Base-by-base conservation (phyloP, 2,888 invertebrate species). In the Cataglyphis altisquamis region DNA sequence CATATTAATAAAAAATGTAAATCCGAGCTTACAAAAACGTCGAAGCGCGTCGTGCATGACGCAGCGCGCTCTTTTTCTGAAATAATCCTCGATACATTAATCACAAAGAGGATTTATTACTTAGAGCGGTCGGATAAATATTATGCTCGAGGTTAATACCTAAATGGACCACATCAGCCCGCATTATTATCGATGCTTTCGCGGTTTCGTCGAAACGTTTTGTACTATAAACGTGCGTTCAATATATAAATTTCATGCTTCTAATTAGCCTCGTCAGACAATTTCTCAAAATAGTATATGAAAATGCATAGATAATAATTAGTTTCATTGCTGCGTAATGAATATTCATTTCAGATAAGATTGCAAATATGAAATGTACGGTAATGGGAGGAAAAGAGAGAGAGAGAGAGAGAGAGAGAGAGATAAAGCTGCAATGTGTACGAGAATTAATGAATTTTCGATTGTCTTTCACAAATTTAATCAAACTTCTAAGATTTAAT, bases 111-210 rank as follows among this genome's bases (percentile, higher is more conserved):
- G 82, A 86, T 84, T 84, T 86, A 87, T 86, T 82, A 77, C 81
- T 82, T 82, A 82, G 78, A 78, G 85, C 74, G 36, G 63, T 81
- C 64, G 67, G 87, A 87, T 87, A 87, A 87, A 83, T 81, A 77
- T 86, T 83, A 83, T 82, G 78, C 64, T 52, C 80, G 74, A 80
- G 70, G 83, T 83, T 85, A 85, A 85, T 85, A 80, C 80, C 80
- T 85, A 85, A 83, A 85, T 80, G 83, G 83, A 83, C 83, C 85
- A 52, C 52, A 80, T 83, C 83, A 80, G 39, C 78, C 57, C 70
- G 80, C 77, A 84, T 89, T 89, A 85, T 89, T 89, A 89, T 89
- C 86, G 85, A 85, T 68, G 82, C 83, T 84, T 52, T 36, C 81
- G 66, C 78, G 63, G 68, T 81, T 67, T 77, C 68, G 72, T 55